Percentiles rank a stretch among this genome's conserved stretches.
Conservation (phyloP, 2,797 vertebrate genomes). For the Falco columbarius region DNA sequence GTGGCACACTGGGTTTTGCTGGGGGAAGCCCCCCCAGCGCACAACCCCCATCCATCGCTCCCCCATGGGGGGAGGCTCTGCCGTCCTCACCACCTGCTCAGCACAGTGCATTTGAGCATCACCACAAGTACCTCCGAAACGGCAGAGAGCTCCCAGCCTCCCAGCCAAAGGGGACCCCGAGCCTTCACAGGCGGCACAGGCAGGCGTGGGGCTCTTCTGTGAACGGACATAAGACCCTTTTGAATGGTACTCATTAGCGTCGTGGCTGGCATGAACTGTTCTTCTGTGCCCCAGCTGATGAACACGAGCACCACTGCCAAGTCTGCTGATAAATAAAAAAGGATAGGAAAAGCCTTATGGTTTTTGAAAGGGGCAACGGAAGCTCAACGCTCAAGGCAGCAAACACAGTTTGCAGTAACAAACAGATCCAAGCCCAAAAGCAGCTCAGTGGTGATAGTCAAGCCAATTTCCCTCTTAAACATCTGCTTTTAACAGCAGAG, state of each 20-base stretch:
- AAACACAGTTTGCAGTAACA: slow-evolving; percentile 12
- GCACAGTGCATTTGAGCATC: neutral
- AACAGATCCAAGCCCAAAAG: neutral
- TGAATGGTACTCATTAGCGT: neutral
- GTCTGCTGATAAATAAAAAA: neutral
- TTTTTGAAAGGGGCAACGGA: neutral
- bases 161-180: neutral
- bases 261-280: neutral
- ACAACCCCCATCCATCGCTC: neutral
- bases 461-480: neutral
- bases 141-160: neutral
- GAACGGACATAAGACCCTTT: neutral
- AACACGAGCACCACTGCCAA: neutral
- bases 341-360: neutral
- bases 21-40: neutral
- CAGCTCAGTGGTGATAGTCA: neutral
- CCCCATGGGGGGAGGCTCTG: accelerated
- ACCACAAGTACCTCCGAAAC: neutral
- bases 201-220: neutral
- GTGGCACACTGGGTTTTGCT: neutral
- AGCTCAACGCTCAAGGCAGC: neutral
- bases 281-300: neutral
- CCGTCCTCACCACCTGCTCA: neutral
- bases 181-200: accelerated
- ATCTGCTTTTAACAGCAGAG: neutral